Percentiles rank a stretch among this genome's conserved stretches.
phyloP scores from a whole-genome alignment of 2,113 vertebrate genomes.

The Zeus faber region DNA sequence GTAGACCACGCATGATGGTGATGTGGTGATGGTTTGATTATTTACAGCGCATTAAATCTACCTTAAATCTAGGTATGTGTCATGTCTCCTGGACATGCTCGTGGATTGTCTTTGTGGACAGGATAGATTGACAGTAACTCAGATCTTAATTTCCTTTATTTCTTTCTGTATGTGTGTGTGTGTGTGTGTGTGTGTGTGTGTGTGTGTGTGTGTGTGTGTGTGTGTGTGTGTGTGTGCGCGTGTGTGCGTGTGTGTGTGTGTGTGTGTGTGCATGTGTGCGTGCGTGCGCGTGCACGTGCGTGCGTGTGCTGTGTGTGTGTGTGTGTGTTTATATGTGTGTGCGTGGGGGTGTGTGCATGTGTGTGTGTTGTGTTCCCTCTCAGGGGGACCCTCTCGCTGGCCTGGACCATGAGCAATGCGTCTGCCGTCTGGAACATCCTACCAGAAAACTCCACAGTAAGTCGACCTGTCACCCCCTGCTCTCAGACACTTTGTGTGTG shows the following conservation, averaged over 20 bases:
- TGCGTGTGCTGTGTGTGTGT: constrained; percentile 20
- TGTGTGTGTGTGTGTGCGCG: constrained; percentile 19
- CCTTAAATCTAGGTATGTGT: no score
- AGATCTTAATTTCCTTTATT: no score
- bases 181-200: constrained; percentile 15
- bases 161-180: constrained; percentile 12
- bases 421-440: constrained; percentile 86
- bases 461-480: constrained; percentile 57
- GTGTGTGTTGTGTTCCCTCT: constrained; percentile 47
- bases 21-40: no score
- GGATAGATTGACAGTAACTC: no score
- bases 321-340: background rate
- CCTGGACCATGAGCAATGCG: constrained; percentile 91
- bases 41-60: no score
- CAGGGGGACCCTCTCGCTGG: constrained; percentile 74
- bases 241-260: background rate
- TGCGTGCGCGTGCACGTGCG: constrained; percentile 20
- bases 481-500: constrained; percentile 46
- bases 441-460: constrained; percentile 85
- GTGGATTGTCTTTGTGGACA: no score
- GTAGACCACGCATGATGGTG: no score
- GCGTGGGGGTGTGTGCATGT: constrained; percentile 22
- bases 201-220: constrained; percentile 17
- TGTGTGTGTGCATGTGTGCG: constrained; percentile 4
- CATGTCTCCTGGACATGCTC: no score